Evolutionary conservation across 2,113 vertebrate genomes (phyloP).

Genomic region (Lutjanus erythropterus): DNA sequence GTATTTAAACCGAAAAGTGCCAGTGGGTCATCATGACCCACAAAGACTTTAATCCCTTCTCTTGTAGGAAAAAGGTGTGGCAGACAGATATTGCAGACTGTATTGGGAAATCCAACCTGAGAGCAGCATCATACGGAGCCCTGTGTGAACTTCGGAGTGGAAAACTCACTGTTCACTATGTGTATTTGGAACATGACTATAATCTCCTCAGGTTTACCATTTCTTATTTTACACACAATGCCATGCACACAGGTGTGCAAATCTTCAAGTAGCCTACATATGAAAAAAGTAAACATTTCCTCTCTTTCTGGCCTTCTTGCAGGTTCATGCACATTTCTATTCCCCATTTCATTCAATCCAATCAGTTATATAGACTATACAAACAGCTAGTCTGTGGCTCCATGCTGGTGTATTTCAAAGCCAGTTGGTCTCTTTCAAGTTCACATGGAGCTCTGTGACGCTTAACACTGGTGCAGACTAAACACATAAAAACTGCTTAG

Average conservation of each 20-base stretch:
- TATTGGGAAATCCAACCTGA: not conserved
- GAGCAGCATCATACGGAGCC: not conserved
- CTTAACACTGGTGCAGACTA: not conserved
- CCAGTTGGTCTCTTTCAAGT: not conserved
- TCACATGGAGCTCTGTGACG: not conserved
- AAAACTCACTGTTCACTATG: not conserved
- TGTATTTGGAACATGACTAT: not conserved
- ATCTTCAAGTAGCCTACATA: not conserved
- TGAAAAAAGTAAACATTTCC: not conserved
- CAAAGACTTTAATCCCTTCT: not conserved
- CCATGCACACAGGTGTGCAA: not conserved
- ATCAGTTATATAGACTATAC: conserved; percentile 3
- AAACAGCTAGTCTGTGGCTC: conserved; percentile 13
- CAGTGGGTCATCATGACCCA: not conserved
- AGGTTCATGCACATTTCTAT: not conserved
- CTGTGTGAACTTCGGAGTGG: not conserved
- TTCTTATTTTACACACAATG: not conserved
- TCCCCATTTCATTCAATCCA: not conserved
- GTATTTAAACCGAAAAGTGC: not conserved
- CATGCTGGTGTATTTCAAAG: not conserved
- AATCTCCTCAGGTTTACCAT: not conserved
- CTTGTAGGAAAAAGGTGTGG: not conserved
- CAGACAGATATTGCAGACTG: not conserved
- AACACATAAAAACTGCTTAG: conserved; percentile 9
- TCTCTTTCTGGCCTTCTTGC: not conserved